Evolutionary conservation across 2,888 invertebrate species (phyloP).

Genomic region (Drosophila picticornis): DNA sequence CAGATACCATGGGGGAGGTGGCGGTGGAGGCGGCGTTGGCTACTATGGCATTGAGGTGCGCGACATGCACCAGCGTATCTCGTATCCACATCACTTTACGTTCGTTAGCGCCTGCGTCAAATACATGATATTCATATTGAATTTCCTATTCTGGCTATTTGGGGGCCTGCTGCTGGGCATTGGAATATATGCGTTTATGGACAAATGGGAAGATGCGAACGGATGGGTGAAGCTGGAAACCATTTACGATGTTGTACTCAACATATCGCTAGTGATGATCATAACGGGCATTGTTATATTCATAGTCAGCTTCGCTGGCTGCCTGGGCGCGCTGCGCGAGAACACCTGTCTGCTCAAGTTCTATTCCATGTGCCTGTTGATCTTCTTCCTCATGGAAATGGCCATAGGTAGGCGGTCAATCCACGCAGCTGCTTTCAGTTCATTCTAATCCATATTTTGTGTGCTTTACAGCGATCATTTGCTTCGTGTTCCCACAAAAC

Average conservation of each 20-base stretch:
- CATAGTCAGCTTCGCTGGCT: constrained; percentile 96
- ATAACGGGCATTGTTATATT: constrained; percentile 96
- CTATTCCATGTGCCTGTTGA: constrained; percentile 94
- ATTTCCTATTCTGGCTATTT: constrained; percentile 90
- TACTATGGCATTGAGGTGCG: constrained; percentile 83
- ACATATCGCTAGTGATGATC: constrained; percentile 95
- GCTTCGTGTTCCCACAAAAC: constrained; percentile 96
- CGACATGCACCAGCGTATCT: constrained; percentile 81
- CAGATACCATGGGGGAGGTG: constrained; percentile 82
- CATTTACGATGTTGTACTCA: constrained; percentile 95
- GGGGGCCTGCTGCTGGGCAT: constrained; percentile 94
- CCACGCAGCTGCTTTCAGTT: not conserved
- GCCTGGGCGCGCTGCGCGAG: constrained; percentile 91
- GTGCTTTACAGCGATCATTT: constrained; percentile 89
- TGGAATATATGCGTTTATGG: constrained; percentile 95
- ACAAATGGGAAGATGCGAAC: constrained; percentile 94
- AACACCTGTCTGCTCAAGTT: constrained; percentile 96
- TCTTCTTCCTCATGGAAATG: constrained; percentile 96
- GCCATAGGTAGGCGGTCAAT: constrained; percentile 86
- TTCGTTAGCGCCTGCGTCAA: constrained; percentile 85
- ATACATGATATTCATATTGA: constrained; percentile 85
- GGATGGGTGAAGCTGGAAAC: constrained; percentile 93
- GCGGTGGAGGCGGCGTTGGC: constrained; percentile 73
- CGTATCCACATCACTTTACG: constrained; percentile 79
- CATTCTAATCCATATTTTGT: not conserved